A percentile compares a stretch with the other conserved stretches of the same genome.
Conservation (phyloP, 2,797 vertebrate species). For the Emydoidea blandingii region DNA sequence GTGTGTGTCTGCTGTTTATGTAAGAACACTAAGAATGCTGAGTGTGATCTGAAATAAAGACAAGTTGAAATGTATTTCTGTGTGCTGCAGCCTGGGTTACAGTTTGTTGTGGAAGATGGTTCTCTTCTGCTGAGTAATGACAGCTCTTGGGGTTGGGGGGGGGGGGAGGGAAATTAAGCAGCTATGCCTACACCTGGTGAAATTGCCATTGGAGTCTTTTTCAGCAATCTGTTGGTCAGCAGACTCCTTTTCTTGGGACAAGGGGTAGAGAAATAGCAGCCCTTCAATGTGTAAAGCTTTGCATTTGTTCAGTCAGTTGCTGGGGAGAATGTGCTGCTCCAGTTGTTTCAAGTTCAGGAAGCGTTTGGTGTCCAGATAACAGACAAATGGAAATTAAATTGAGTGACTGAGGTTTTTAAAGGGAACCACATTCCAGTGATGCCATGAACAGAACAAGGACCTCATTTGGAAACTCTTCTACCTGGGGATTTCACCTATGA, state of each 20-base stretch:
- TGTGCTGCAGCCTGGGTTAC: not conserved
- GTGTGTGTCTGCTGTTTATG: not conserved
- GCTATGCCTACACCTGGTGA: not conserved
- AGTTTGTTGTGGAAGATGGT: not conserved
- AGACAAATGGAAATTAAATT: not conserved
- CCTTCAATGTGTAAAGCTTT: not conserved
- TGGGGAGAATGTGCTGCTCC: not conserved
- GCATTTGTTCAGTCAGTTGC: not conserved
- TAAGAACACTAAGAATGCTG: not conserved
- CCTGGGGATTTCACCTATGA: not conserved
- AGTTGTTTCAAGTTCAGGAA: not conserved
- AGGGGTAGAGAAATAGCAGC: not conserved
- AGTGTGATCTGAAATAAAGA: constrained; percentile 29
- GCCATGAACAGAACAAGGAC: not conserved
- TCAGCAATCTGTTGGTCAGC: not conserved
- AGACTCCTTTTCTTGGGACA: not conserved
- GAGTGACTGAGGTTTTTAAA: not conserved
- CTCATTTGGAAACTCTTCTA: not conserved
- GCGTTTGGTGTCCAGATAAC: not conserved
- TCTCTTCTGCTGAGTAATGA: not conserved
- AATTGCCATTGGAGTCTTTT: not conserved
- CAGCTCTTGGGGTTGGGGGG: not conserved
- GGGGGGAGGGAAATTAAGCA: not conserved
- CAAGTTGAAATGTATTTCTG: not conserved
- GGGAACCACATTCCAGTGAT: rapidly evolving